Conservation (phyloP, 2,888 invertebrate genomes). For the Mesorhabditis sp. region DNA sequence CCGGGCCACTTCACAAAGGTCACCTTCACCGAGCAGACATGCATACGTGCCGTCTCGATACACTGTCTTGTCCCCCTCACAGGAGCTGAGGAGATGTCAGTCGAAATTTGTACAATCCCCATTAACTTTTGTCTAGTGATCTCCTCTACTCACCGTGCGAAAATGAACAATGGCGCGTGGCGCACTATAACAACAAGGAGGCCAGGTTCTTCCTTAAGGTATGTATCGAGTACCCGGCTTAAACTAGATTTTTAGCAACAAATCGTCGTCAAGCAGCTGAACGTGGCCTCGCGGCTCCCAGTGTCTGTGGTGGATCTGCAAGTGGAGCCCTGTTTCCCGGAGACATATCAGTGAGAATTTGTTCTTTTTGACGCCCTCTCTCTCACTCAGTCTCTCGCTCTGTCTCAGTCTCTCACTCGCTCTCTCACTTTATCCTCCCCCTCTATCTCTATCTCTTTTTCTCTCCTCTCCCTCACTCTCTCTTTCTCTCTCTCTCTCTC, state of each 20-base stretch:
- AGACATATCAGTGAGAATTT: background rate
- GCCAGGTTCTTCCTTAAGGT: background rate
- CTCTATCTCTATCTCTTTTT: no score
- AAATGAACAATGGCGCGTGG: background rate
- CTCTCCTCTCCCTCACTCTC: no score
- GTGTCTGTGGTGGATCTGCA: background rate
- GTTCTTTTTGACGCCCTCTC: background rate
- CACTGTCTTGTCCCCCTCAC: background rate
- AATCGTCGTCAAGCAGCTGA: background rate
- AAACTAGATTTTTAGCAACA: background rate
- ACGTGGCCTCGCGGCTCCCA: background rate
- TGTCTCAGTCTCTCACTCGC: no score
- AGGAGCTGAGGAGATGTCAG: conserved; percentile 3
- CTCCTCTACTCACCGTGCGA: background rate
- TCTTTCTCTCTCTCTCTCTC: no score
- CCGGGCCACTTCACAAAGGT: background rate
- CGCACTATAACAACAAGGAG: conserved; percentile 4
- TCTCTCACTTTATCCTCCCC: no score
- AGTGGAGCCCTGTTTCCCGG: background rate
- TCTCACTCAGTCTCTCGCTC: background rate
- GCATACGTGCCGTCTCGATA: background rate
- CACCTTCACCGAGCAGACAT: conserved; percentile 2
- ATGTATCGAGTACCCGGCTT: background rate
- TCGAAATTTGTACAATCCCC: background rate
- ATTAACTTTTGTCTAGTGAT: background rate